phyloP scores from a whole-genome alignment of 2,113 vertebrate genomes.

The Dasyprocta punctata region DNA sequence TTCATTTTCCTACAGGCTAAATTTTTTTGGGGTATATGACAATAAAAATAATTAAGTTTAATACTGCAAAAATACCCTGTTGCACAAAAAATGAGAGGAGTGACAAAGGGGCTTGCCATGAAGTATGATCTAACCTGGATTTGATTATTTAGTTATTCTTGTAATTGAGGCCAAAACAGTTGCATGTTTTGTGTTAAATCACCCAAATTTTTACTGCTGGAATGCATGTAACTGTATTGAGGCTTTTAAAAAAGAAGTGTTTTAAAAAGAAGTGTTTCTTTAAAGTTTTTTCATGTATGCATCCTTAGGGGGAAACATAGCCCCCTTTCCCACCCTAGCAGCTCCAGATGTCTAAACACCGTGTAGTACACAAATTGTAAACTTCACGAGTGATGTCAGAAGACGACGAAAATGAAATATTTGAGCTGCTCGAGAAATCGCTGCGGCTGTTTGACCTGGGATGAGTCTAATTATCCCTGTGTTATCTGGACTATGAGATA shows the following conservation, averaged over 20 bases:
- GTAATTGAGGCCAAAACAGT: neutral
- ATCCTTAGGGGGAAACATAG: neutral
- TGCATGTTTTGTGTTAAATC: neutral
- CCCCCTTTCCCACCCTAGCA: neutral
- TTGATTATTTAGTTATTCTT: neutral
- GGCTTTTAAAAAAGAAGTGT: neutral
- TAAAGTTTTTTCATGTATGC: neutral
- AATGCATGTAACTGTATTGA: neutral
- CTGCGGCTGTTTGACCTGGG: constrained; percentile 11
- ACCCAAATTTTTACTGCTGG: neutral
- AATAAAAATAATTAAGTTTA: neutral
- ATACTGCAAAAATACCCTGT: neutral
- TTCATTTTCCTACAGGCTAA: neutral
- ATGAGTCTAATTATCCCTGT: neutral
- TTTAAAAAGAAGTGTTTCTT: neutral
- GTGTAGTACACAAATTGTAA: neutral
- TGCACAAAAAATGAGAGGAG: neutral
- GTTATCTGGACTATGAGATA: constrained; percentile 18
- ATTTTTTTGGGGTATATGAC: neutral
- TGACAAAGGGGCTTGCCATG: neutral
- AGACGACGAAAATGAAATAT: neutral
- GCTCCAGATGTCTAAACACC: neutral
- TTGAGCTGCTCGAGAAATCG: neutral
- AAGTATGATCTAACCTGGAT: neutral
- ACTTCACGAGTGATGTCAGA: neutral